Base-by-base conservation (phyloP, 1,140 invertebrate genomes). In the Drosophila paulistorum region DNA sequence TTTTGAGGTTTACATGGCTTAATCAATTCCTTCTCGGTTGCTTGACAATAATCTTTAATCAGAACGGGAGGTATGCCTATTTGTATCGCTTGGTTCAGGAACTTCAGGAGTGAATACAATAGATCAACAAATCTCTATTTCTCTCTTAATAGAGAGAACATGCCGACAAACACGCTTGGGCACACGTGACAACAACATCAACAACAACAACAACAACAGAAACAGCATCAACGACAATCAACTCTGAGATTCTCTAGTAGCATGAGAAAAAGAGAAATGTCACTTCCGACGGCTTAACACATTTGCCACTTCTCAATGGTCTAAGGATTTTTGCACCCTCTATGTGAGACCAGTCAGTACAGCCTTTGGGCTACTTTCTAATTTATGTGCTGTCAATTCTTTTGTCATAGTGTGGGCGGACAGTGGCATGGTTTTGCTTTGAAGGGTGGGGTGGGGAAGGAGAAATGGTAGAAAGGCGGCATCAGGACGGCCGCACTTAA, bases 211-310 rank as follows among this genome's bases (percentile, higher is more conserved):
- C 55, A 57, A 59, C 42, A 68, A 39, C 3, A 30, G 30, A 30
- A 73, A 42, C 64, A 68, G 42, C 51, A 59, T 30, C 55, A 57
- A 59, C 54, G 65, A 39, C 20, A 51, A 54, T 23, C 30, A 26
- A 9, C 30, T 30, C 6, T 30, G 17, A 17, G 11, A 48, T 59
- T 59, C 11, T 45, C 20, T 54, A 37, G 33, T 41, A 20, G 13
- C n/a, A 45, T 33, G 62, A 73, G 75, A 74, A 62, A 77, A 75
- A 65, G 76, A 75, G 76, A 72, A 75, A 75, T 79, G 76, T 79
- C 77, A 77, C 77, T 77, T 79, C 77, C 77, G 77, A 41, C 74
- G 74, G 77, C 74, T 77, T 77, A 79, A 77, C 77, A 79, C 77
- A 79, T 79, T 79, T 69, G 68, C 69, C 45, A 72, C 63, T 67